Conservation (phyloP, 2,113 vertebrate genomes). For the Urocynchramus pylzowi region DNA sequence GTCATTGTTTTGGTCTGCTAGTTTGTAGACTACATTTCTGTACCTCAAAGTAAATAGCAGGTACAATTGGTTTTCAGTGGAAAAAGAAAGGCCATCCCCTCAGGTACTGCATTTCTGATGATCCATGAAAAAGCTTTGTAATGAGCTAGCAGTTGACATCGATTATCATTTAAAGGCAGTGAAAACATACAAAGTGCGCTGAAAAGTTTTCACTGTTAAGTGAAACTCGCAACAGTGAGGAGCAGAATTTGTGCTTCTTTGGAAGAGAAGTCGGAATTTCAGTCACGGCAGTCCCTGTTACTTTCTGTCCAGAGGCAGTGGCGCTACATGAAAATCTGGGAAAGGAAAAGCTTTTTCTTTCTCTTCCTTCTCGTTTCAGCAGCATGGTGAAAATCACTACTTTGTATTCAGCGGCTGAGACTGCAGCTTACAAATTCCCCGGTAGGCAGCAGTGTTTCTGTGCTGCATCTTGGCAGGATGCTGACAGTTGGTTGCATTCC, state of each 20-base stretch:
- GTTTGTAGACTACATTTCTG: background rate
- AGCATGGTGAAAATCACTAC: background rate
- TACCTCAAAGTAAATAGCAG: background rate
- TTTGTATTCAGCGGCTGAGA: background rate
- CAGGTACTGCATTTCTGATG: background rate
- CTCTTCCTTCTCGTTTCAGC: background rate
- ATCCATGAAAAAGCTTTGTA: constrained; percentile 34
- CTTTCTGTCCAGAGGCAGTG: background rate
- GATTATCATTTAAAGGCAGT: constrained; percentile 54
- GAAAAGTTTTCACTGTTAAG: background rate
- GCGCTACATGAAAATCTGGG: fast-evolving
- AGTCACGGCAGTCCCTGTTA: background rate
- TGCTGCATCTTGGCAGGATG: background rate
- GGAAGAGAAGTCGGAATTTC: background rate
- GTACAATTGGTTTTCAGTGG: background rate
- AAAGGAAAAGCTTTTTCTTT: background rate
- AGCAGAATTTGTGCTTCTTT: background rate
- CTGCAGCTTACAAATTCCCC: background rate
- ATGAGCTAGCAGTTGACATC: constrained; percentile 19
- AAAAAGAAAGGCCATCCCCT: background rate
- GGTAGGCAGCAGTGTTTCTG: background rate
- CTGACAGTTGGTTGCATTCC: background rate
- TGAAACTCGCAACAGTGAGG: fast-evolving
- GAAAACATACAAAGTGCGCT: background rate
- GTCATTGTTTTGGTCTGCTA: background rate